Percentiles rank a stretch among this genome's conserved stretches.
These are phyloP conservation scores for Monomorium pharaonis DNA, from an alignment of 1,140 invertebrate species.

Conservation along the genomic window DNA sequence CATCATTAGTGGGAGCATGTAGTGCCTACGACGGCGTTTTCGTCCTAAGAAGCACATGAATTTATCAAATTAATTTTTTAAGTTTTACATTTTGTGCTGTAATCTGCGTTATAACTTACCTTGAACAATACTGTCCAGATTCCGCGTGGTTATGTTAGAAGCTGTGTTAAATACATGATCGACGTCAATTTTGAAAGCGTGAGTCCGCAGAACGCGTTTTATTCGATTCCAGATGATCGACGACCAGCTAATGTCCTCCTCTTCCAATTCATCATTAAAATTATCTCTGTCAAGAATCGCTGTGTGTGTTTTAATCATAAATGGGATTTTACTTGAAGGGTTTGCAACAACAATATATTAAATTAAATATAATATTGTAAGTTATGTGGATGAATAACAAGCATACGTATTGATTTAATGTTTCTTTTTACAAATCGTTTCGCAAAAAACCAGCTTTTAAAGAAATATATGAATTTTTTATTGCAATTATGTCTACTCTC, in stretches of 20 bases:
- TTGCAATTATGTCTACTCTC: neutral
- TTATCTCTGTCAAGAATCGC: slow-evolving; percentile 10
- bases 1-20: slow-evolving; percentile 90
- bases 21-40: slow-evolving; percentile 81
- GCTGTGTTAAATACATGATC: slow-evolving; percentile 63
- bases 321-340: neutral
- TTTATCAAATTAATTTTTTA: neutral
- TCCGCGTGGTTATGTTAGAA: slow-evolving; percentile 44
- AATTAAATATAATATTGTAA: neutral
- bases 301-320: neutral
- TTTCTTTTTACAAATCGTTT: neutral
- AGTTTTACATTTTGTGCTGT: neutral
- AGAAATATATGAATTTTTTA: neutral
- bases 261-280: neutral
- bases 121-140: slow-evolving; percentile 66
- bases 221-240: slow-evolving; percentile 72
- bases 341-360: neutral
- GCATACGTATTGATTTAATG: neutral
- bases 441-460: too few relatives aligned
- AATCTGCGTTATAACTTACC: slow-evolving; percentile 58
- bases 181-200: slow-evolving; percentile 79
- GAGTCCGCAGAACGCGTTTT: slow-evolving; percentile 75
- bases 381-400: too few relatives aligned
- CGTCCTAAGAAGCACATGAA: slow-evolving; percentile 79
- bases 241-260: slow-evolving; percentile 60